These are phyloP conservation scores for Saguinus midas DNA, from an alignment of 2,113 vertebrate genomes.

Conservation along the genomic window DNA sequence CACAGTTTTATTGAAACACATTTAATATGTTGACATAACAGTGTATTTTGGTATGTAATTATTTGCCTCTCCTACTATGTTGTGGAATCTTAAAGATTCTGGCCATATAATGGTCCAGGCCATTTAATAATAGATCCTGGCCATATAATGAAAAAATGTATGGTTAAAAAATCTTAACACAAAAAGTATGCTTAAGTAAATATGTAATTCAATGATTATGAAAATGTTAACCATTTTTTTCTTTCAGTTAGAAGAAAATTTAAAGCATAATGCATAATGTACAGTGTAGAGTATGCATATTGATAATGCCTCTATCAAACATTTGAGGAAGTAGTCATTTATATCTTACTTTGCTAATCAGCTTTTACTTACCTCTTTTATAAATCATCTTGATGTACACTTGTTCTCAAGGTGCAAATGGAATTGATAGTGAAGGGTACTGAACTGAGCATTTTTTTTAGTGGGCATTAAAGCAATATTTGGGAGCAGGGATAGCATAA, in stretches of 20 bases:
- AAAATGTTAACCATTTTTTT: neutral
- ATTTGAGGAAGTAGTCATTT: neutral
- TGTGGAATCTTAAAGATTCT: neutral
- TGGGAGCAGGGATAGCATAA: slow-evolving; percentile 9
- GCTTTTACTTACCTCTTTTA: neutral
- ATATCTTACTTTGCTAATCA: neutral
- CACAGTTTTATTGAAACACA: neutral
- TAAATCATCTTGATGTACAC: neutral
- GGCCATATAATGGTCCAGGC: neutral
- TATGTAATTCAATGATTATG: neutral
- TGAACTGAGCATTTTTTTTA: neutral
- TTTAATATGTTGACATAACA: neutral
- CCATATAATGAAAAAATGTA: neutral
- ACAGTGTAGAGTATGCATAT: neutral
- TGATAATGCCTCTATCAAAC: neutral
- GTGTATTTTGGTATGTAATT: neutral
- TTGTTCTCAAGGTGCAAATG: slow-evolving; percentile 3
- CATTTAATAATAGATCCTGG: neutral
- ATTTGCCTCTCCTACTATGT: neutral
- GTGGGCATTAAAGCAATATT: slow-evolving; percentile 33
- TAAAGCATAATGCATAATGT: neutral
- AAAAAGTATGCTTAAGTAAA: neutral
- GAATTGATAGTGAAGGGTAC: slow-evolving; percentile 13
- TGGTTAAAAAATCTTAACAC: neutral
- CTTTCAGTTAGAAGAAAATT: neutral